A percentile compares a stretch with the other conserved stretches of the same genome.
Evolutionary conservation across 2,113 vertebrate genomes (phyloP).

Genomic region (Rhea pennata): DNA sequence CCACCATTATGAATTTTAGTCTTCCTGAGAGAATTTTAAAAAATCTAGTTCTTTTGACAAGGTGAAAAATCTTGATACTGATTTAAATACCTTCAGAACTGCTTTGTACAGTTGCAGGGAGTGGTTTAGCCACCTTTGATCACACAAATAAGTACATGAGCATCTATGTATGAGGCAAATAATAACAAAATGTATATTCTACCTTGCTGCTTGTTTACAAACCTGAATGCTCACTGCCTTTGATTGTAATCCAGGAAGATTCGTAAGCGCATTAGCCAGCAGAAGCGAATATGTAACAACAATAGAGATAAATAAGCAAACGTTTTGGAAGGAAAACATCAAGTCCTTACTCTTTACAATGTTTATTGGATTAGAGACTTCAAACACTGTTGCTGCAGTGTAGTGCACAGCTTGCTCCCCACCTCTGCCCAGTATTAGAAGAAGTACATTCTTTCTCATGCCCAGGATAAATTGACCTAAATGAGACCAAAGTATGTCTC

Average conservation of each 20-base stretch:
- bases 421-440: neutral
- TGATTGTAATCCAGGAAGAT: neutral
- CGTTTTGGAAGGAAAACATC: neutral
- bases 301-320: neutral
- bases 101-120: neutral
- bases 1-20: neutral
- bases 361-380: neutral
- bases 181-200: neutral
- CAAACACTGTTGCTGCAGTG: neutral
- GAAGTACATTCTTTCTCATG: neutral
- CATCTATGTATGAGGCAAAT: neutral
- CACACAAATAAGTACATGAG: neutral
- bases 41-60: neutral
- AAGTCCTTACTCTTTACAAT: neutral
- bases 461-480: neutral
- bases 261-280: neutral
- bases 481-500: neutral
- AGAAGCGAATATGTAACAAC: neutral
- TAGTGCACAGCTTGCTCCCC: neutral
- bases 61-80: neutral
- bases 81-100: neutral
- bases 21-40: neutral
- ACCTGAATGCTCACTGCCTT: neutral
- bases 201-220: neutral
- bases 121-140: neutral